phyloP scores from a whole-genome alignment of 1,140 invertebrate genomes.

The Listronotus oregonensis region DNA sequence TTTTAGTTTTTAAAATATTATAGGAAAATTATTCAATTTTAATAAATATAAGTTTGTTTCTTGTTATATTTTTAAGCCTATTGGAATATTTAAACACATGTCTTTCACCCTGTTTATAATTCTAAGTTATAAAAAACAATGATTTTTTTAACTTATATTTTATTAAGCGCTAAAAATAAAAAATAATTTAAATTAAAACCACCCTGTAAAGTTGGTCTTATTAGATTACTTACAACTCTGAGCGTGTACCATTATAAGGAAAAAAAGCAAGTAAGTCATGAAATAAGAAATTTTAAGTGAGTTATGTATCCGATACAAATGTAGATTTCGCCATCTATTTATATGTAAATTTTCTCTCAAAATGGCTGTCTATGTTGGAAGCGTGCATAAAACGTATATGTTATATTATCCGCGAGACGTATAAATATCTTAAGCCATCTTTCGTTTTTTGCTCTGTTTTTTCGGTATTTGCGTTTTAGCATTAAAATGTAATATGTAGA shows the following conservation, averaged over 20 bases:
- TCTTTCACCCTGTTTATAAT: no score
- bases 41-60: no score
- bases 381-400: conserved; percentile 29
- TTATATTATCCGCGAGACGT: conserved; percentile 22
- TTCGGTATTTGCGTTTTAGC: no score
- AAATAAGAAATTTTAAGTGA: conserved; percentile 22
- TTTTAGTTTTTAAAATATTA: no score
- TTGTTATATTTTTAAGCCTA: no score
- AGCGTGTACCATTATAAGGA: neutral
- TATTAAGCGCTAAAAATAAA: no score
- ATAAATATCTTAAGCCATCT: conserved; percentile 17
- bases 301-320: conserved; percentile 46
- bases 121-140: no score
- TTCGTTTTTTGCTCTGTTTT: neutral
- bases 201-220: neutral
- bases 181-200: no score
- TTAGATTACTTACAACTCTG: neutral
- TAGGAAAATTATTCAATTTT: no score
- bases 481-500: no score
- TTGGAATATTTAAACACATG: no score
- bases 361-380: conserved; percentile 19
- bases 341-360: conserved; percentile 43
- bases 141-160: no score
- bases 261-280: conserved; percentile 6
- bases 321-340: conserved; percentile 44